Conservation (phyloP, 2,113 vertebrate genomes). For the Syngnathoides biaculeatus region DNA sequence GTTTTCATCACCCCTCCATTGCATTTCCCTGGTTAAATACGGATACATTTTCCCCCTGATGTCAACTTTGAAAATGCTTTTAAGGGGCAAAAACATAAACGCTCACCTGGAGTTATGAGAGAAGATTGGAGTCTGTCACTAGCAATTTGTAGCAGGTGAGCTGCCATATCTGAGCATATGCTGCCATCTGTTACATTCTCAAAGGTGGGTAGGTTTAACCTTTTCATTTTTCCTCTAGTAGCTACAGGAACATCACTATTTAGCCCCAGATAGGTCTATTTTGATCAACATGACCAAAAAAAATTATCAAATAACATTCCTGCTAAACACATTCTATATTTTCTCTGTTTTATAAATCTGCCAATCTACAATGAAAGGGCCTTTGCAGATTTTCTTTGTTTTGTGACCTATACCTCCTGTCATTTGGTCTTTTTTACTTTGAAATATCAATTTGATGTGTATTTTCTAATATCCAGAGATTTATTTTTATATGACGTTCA, state of each 20-base stretch:
- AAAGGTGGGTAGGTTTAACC: slow-evolving; percentile 11
- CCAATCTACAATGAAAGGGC: background rate
- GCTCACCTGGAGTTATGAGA: background rate
- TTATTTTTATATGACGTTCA: slow-evolving; percentile 72
- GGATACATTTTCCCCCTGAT: background rate
- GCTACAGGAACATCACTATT: background rate
- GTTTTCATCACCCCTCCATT: background rate
- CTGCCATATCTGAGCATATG: slow-evolving; percentile 74
- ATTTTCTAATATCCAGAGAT: slow-evolving; percentile 55
- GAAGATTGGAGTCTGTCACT: slow-evolving; percentile 4
- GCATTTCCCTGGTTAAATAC: background rate
- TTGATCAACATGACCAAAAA: background rate
- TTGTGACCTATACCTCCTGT: slow-evolving; percentile 6
- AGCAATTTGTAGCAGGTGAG: slow-evolving; percentile 56
- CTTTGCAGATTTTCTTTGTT: background rate
- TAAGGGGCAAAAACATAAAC: background rate
- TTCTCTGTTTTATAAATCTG: too few relatives aligned
- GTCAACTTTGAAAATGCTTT: background rate
- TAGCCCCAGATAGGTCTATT: background rate
- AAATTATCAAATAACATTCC: background rate
- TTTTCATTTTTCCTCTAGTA: slow-evolving; percentile 7
- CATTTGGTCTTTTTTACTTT: slow-evolving; percentile 12
- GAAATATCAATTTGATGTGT: slow-evolving; percentile 38
- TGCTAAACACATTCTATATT: background rate
- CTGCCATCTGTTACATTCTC: slow-evolving; percentile 71